Conservation (phyloP, 1,140 invertebrate genomes). For the Theocolax elegans region DNA sequence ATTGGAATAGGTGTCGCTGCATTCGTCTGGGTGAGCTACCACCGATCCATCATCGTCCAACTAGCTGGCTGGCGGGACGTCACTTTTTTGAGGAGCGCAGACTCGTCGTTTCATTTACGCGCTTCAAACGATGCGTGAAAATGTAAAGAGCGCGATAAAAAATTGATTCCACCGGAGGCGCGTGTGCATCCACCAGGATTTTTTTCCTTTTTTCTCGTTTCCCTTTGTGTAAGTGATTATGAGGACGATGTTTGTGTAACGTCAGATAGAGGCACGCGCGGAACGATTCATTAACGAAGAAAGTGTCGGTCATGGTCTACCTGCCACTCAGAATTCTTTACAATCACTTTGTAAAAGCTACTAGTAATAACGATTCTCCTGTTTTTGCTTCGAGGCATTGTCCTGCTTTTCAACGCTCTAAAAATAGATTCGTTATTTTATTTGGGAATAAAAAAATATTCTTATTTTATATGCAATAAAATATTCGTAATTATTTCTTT, state of each 20-base stretch:
- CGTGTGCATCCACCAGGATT: not conserved
- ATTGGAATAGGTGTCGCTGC: slow-evolving; percentile 44
- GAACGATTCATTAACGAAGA: slow-evolving; percentile 6
- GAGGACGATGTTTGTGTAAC: not conserved
- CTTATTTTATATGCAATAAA: no score
- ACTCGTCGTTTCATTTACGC: slow-evolving; percentile 23
- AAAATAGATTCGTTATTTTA: no score
- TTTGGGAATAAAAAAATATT: no score
- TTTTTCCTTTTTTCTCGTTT: no score
- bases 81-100: slow-evolving; percentile 15
- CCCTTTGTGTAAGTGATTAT: no score
- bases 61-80: slow-evolving; percentile 43
- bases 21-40: slow-evolving; percentile 4
- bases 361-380: no score
- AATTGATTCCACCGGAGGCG: slow-evolving; percentile 6
- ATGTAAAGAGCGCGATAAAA: not conserved
- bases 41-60: slow-evolving; percentile 60
- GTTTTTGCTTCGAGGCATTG: no score
- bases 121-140: slow-evolving; percentile 17
- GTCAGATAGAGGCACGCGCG: not conserved
- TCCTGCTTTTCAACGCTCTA: no score
- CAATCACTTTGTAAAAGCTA: not conserved
- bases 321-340: slow-evolving; percentile 5
- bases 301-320: slow-evolving; percentile 8
- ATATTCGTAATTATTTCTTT: no score